phyloP scores from a whole-genome alignment of 2,888 invertebrate species.

The Bugulina stolonifera region DNA sequence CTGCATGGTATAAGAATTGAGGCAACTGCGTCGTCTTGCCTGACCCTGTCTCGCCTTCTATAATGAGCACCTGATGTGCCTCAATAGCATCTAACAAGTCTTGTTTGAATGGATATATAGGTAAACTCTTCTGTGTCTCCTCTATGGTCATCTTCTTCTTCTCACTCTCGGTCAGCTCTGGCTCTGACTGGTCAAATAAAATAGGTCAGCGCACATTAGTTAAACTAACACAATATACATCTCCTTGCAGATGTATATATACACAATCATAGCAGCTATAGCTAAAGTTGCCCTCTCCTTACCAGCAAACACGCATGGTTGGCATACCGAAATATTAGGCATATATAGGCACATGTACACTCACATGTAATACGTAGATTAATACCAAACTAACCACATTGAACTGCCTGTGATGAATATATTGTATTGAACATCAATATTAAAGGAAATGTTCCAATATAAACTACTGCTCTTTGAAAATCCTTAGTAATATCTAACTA shows the following conservation, averaged over 20 bases:
- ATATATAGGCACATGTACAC: too few relatives aligned
- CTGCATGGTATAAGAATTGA: conserved; percentile 58
- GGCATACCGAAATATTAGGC: too few relatives aligned
- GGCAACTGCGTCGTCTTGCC: conserved; percentile 61
- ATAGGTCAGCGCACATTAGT: not conserved
- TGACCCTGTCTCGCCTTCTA: conserved; percentile 76
- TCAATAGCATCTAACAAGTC: conserved; percentile 84
- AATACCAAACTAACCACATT: too few relatives aligned
- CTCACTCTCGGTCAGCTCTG: conserved; percentile 64
- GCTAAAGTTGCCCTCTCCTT: too few relatives aligned
- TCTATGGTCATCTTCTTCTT: conserved; percentile 71
- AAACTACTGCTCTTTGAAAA: too few relatives aligned
- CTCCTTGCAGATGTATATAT: not conserved
- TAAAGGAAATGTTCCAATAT: too few relatives aligned
- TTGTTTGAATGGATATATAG: conserved; percentile 84
- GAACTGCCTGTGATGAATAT: too few relatives aligned
- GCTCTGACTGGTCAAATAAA: conserved; percentile 46
- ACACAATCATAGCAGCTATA: too few relatives aligned
- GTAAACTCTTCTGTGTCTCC: conserved; percentile 85
- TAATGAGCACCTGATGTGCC: conserved; percentile 69
- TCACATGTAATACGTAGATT: too few relatives aligned
- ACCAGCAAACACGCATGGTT: too few relatives aligned
- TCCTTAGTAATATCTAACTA: too few relatives aligned
- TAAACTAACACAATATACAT: not conserved
- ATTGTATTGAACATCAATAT: too few relatives aligned